These are phyloP conservation scores for Albula glossodonta DNA, from an alignment of 2,113 vertebrate genomes.

Conservation along the genomic window DNA sequence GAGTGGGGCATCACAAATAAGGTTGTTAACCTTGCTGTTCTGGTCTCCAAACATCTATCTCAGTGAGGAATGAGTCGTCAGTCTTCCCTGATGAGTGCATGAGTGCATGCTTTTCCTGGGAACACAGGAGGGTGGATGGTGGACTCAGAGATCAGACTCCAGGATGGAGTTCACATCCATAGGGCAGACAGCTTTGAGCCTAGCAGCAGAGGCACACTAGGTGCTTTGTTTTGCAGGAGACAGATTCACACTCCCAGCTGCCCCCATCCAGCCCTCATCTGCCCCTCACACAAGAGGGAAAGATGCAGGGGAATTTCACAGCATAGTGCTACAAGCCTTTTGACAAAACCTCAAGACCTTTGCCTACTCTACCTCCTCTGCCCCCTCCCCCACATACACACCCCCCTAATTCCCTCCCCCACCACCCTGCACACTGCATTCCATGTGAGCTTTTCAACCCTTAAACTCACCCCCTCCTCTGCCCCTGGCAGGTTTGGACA, in stretches of 20 bases:
- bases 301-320: not conserved
- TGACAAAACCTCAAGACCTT: not conserved
- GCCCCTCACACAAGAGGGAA: not conserved
- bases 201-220: too few species aligned
- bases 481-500: not conserved
- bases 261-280: not conserved
- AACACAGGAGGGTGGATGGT: not conserved
- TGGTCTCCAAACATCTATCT: too few species aligned
- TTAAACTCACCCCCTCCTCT: not conserved
- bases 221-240: too few species aligned
- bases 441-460: not conserved
- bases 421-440: not conserved
- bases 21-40: too few species aligned
- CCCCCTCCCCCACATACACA: not conserved
- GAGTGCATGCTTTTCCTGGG: not conserved
- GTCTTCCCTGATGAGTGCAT: not conserved
- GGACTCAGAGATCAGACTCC: too few species aligned
- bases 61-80: not conserved
- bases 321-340: not conserved
- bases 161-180: too few species aligned
- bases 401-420: not conserved
- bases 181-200: too few species aligned
- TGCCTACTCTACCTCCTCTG: not conserved
- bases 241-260: not conserved
- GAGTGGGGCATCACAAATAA: too few species aligned